Evolutionary conservation across 1,140 invertebrate species (phyloP).

Genomic region (Dendroctonus valens): DNA sequence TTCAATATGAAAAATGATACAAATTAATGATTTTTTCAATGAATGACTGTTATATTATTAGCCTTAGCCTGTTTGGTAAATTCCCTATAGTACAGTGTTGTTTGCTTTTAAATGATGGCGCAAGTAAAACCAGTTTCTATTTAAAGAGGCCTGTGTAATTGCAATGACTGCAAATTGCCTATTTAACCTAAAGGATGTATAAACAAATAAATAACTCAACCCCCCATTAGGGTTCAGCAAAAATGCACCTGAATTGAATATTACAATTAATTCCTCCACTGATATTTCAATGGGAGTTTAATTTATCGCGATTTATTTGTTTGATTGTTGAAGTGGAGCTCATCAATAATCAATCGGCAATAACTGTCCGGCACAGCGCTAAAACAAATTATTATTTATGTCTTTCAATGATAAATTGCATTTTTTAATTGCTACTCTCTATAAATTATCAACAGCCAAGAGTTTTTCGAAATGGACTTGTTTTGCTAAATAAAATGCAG

Average conservation of each 20-base stretch:
- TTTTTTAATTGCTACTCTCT: constrained; percentile 20
- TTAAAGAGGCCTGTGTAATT: too few species aligned
- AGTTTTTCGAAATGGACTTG: constrained; percentile 23
- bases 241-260: constrained; percentile 19
- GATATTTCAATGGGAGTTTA: constrained; percentile 18
- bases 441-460: constrained; percentile 31
- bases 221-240: constrained; percentile 2
- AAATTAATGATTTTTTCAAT: too few species aligned
- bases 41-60: too few species aligned
- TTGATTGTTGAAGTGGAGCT: constrained; percentile 22
- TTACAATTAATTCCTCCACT: constrained; percentile 15
- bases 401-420: constrained; percentile 28
- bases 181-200: too few species aligned
- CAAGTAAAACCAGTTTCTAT: too few species aligned
- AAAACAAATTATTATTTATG: constrained; percentile 32
- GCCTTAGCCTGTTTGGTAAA: too few species aligned
- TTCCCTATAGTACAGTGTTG: too few species aligned
- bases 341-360: constrained; percentile 30
- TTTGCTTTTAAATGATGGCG: too few species aligned
- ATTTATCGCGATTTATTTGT: constrained; percentile 26
- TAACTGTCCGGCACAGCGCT: constrained; percentile 28
- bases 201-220: constrained; percentile 7
- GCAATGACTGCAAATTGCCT: too few species aligned
- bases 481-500: constrained; percentile 16
- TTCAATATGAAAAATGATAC: too few species aligned